These are phyloP conservation scores for Nanorana parkeri DNA, from an alignment of 2,113 vertebrate genomes.

Conservation along the genomic window DNA sequence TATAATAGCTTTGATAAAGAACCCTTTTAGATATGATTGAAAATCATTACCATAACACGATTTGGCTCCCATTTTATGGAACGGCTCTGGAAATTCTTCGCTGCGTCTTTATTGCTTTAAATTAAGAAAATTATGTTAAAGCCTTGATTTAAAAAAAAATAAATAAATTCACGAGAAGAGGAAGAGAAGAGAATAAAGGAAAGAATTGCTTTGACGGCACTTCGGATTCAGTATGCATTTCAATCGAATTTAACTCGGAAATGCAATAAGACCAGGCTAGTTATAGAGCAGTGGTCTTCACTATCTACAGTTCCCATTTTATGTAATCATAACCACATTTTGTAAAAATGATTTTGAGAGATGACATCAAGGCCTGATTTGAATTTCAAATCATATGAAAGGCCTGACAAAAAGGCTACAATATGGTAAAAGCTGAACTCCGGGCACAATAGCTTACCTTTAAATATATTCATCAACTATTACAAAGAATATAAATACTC, in stretches of 20 bases:
- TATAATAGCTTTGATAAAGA: slow-evolving; percentile 48
- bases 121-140: slow-evolving; percentile 59
- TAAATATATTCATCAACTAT: no score
- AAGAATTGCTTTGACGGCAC: slow-evolving; percentile 57
- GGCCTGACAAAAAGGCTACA: no score
- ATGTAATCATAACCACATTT: slow-evolving; percentile 46
- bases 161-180: slow-evolving; percentile 54
- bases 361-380: slow-evolving; percentile 59
- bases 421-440: no score
- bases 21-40: slow-evolving; percentile 44
- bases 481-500: no score
- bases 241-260: slow-evolving; percentile 63
- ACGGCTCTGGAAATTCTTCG: slow-evolving; percentile 7
- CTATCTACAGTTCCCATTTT: slow-evolving; percentile 63
- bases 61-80: slow-evolving; percentile 34
- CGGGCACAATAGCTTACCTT: no score
- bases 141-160: slow-evolving; percentile 52
- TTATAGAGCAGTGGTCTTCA: slow-evolving; percentile 55
- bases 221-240: slow-evolving; percentile 63
- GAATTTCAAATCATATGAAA: background rate
- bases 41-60: slow-evolving; percentile 42
- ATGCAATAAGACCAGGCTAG: slow-evolving; percentile 61
- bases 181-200: slow-evolving; percentile 49
- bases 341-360: slow-evolving; percentile 56
- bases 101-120: slow-evolving; percentile 46